Evolutionary conservation across 2,113 vertebrate species (phyloP).

Genomic region (Syngnathus scovelli): DNA sequence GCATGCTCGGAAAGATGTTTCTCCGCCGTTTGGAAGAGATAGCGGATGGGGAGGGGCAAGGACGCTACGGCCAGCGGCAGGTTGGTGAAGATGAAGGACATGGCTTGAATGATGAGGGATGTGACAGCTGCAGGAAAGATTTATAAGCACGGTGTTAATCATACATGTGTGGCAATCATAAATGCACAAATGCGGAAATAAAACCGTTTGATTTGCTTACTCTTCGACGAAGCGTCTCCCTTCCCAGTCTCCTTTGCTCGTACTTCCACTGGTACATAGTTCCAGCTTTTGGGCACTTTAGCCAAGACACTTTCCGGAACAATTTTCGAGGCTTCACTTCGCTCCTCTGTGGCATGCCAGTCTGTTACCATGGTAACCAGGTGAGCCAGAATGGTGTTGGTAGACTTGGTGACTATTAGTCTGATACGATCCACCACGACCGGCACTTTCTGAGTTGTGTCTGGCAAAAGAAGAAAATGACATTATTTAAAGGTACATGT

Average conservation of each 20-base stretch:
- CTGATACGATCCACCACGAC: constrained; percentile 76
- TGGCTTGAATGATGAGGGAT: constrained; percentile 77
- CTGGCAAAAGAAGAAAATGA: constrained; percentile 37
- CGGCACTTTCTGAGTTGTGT: constrained; percentile 49
- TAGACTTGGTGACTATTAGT: constrained; percentile 70
- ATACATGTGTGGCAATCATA: constrained; percentile 1
- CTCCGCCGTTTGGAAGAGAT: constrained; percentile 87
- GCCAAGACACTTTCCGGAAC: constrained; percentile 75
- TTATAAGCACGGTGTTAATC: neutral
- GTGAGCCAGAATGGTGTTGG: constrained; percentile 72
- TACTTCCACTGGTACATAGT: constrained; percentile 71
- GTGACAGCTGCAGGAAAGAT: constrained; percentile 65
- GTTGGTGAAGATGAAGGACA: constrained; percentile 90
- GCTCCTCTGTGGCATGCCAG: constrained; percentile 69
- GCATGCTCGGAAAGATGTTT: constrained; percentile 82
- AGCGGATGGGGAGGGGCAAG: constrained; percentile 85
- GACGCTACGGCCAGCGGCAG: constrained; percentile 86
- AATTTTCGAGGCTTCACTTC: constrained; percentile 43
- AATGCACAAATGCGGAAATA: neutral
- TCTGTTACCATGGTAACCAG: constrained; percentile 74
- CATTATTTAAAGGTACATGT: neutral
- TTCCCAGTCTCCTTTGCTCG: constrained; percentile 60
- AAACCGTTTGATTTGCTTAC: constrained; percentile 57
- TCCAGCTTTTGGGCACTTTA: constrained; percentile 87
- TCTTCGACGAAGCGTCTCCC: constrained; percentile 47